Evolutionary conservation across 2,888 invertebrate species (phyloP), one percentile per base, ranked within the genome.

Genomic region (Hololepta plana): DNA sequence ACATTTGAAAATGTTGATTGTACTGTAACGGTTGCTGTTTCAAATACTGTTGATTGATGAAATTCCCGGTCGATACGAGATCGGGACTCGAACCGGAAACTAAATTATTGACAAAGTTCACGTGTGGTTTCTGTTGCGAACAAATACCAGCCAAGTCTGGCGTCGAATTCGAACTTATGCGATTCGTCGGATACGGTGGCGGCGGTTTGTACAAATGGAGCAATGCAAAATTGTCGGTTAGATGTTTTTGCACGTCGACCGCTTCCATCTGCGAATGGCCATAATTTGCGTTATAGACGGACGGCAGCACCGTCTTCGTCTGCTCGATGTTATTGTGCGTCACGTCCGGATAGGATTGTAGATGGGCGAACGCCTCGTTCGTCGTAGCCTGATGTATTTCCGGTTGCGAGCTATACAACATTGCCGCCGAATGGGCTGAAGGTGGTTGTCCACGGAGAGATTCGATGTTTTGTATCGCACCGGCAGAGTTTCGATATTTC

Each of bases 141-240:
- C 26, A 23, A 2, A 74, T 72, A 2, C 70, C 70, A 0, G 84
- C 82, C 29, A 87, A 51, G 49, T 85, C 85, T 0, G 85, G 84
- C 1, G 84, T 84, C 1, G 81, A 82, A 39, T 76, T 80, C 5
- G 81, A 82, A 25, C 74, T 76, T n/a, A 74, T 56, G 1, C 75
- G 64, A 43, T 71, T 72, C 1, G 69, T 68, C 0, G 81, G 79
- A 54, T 85, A 85, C 0, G 85, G 82, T 0, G 85, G 85, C 0
- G 87, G 85, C 0, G 84, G 80, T 48, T 84, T 82, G 46, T 72
- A 75, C 4, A 76, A 62, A 43, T 73, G 72, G 11, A 73, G 54
- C 42, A 71, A 59, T 24, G 67, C 66, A 19, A 68, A 45, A 20
- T 62, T 64, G 29, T 58, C 54, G 23, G 60, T 56, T 27, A 61